Conservation (phyloP, 2,113 vertebrate genomes). For the Melanerpes aurifrons region DNA sequence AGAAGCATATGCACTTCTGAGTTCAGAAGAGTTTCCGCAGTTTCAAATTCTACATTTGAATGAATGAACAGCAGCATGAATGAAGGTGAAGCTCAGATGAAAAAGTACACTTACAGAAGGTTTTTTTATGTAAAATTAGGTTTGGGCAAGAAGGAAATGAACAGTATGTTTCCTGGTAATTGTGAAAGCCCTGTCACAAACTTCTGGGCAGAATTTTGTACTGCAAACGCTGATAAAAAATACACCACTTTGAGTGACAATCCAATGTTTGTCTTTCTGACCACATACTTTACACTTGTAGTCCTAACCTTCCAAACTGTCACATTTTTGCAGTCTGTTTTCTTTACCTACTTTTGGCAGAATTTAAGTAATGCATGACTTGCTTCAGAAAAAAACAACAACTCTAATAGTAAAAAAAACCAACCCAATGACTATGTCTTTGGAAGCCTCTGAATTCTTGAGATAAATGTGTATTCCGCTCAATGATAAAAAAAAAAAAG, state of each 20-base stretch:
- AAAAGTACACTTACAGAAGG: not conserved
- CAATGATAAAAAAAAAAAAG: not conserved
- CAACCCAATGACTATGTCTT: not conserved
- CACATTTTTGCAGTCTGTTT: not conserved
- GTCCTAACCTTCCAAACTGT: not conserved
- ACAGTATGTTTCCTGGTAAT: not conserved
- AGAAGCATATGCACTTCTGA: slow-evolving; percentile 98
- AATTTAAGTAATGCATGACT: not conserved
- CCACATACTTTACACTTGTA: not conserved
- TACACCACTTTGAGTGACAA: not conserved
- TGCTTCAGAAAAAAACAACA: not conserved
- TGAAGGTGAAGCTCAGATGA: accelerated
- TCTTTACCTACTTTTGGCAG: not conserved
- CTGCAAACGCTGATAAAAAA: not conserved
- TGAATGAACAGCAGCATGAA: not conserved
- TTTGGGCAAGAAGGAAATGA: not conserved
- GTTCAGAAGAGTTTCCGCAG: slow-evolving; percentile 92
- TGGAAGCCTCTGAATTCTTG: not conserved
- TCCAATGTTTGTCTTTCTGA: not conserved
- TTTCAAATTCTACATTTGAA: slow-evolving; percentile 87
- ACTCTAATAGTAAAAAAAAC: not conserved
- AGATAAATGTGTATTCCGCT: not conserved
- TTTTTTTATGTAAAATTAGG: not conserved
- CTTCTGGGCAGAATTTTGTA: not conserved
- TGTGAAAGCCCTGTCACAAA: not conserved